These are phyloP conservation scores for Fragum sueziense DNA, from an alignment of 2,888 invertebrate genomes.

Conservation along the genomic window DNA sequence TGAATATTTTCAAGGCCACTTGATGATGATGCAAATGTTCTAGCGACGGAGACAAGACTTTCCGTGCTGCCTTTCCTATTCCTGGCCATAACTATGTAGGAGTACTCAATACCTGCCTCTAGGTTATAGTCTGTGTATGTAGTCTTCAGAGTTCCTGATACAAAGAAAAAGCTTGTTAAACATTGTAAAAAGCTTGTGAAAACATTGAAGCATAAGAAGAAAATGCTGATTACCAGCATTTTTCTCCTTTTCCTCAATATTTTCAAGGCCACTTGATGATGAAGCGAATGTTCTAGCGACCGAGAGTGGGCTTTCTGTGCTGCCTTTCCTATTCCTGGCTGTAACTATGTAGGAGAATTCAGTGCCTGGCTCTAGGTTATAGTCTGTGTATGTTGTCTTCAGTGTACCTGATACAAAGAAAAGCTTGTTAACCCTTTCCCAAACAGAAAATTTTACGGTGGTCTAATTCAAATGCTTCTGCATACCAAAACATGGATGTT, in stretches of 20 bases:
- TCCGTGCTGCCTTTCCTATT: slow-evolving; percentile 78
- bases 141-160: slow-evolving; percentile 61
- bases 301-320: slow-evolving; percentile 72
- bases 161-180: no score
- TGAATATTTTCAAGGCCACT: slow-evolving; percentile 76
- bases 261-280: slow-evolving; percentile 78
- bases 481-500: no score
- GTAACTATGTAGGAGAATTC: slow-evolving; percentile 77
- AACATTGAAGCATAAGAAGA: no score
- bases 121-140: slow-evolving; percentile 75
- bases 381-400: slow-evolving; percentile 72
- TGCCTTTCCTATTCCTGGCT: slow-evolving; percentile 79
- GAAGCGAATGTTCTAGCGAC: slow-evolving; percentile 77
- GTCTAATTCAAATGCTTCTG: no score
- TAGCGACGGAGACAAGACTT: slow-evolving; percentile 72
- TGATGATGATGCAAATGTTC: slow-evolving; percentile 79
- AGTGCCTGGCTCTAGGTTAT: slow-evolving; percentile 74
- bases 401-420: slow-evolving; percentile 56
- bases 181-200: no score
- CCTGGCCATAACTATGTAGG: slow-evolving; percentile 77
- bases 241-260: no score
- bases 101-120: slow-evolving; percentile 75
- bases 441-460: no score
- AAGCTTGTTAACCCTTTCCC: slow-evolving; percentile 76
- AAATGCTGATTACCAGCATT: no score